These are phyloP conservation scores for Rotaria sp. DNA, from an alignment of 2,888 invertebrate genomes.

Conservation along the genomic window DNA sequence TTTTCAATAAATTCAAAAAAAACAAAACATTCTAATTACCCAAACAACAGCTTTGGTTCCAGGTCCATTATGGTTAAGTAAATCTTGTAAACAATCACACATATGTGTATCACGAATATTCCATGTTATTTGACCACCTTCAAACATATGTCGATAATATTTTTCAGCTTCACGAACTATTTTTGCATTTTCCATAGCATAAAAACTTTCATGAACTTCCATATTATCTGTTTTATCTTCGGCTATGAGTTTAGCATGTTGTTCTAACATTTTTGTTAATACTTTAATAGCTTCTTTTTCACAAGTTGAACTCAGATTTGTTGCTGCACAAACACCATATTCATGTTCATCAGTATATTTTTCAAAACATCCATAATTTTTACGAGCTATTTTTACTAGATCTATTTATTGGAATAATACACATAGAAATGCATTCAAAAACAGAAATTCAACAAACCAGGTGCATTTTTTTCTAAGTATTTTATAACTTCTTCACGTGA, in stretches of 20 bases:
- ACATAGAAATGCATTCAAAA: not conserved
- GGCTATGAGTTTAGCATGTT: not conserved
- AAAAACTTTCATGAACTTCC: not conserved
- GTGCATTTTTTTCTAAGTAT: not conserved
- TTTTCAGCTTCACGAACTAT: not conserved
- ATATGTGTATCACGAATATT: constrained; percentile 26
- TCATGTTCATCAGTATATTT: not conserved
- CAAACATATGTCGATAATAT: constrained; percentile 11
- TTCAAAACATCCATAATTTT: not conserved
- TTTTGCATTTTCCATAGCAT: constrained; percentile 17
- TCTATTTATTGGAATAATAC: not conserved
- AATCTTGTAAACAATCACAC: not conserved
- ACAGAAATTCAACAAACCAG: not conserved
- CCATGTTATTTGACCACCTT: constrained; percentile 2
- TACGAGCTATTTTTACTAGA: not conserved
- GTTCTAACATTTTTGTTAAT: not conserved
- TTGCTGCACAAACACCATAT: not conserved
- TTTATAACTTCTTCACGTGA: not conserved
- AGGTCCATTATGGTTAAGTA: not conserved
- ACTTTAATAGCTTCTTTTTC: not conserved
- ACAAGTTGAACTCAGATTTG: not conserved
- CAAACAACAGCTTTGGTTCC: constrained; percentile 4
- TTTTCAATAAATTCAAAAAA: too few species aligned
- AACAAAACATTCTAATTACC: not conserved
- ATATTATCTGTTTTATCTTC: not conserved